Evolutionary conservation across 2,113 vertebrate species (phyloP), one percentile per base, ranked within the genome.

Genomic region (Limanda limanda): DNA sequence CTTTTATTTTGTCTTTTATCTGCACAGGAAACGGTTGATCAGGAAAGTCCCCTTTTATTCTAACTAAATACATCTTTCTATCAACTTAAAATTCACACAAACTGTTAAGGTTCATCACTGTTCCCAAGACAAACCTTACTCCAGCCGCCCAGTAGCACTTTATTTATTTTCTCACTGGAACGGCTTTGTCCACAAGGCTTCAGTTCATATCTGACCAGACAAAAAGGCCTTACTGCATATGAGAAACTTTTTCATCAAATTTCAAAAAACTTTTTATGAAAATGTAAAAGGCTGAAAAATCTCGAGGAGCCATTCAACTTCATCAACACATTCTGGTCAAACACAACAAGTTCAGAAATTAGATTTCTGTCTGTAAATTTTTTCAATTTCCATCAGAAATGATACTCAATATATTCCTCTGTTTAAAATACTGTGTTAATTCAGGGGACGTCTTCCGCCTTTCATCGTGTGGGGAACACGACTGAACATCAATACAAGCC

Each of bases 21-120:
- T 88, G 81, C 92, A 92, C 89, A 91, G 89, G 88, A 91, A 93
- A 92, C 85, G 86, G 86, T 87, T 86, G 68, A 84, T 82, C 71
- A 89, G 87, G 89, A 91, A 91, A 92, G 81, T 91, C 88, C 91
- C 92, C 72, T 80, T 78, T 89, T 85, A 85, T 87, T 91, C 90
- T 89, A 88, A 82, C 82, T 88, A 90, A 92, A 92, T 87, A 90
- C 90, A 89, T 84, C 62, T 88, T 84, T 89, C 54, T 85, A 85
- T 17, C 78, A 82, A 91, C 83, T 45, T 76, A 79, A 82, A 81
- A 68, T 65, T 69, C 74, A 88, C 89, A 88, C 70, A 86, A 68
- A 78, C 76, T 74, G 60, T 3, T 85, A 79, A 85, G 79, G 76
- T 89, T 81, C 71, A 56, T 79, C 71, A 58, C 66, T 71, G 63